These are phyloP conservation scores for Hypolimnas misippus DNA, from an alignment of 2,888 invertebrate genomes.

Conservation along the genomic window DNA sequence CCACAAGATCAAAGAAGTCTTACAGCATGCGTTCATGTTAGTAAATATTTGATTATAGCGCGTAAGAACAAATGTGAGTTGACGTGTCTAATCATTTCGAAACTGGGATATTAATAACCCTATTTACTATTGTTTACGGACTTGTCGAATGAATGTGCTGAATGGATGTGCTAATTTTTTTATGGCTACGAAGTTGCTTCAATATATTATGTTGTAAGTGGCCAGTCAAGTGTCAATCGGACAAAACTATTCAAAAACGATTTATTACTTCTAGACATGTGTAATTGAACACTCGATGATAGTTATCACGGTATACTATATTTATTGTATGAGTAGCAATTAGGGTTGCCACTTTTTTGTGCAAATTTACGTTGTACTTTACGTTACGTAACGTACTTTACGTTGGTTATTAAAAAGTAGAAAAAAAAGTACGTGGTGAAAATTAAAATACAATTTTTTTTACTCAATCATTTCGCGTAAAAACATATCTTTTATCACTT, in stretches of 20 bases:
- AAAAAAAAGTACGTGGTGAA: too few species aligned
- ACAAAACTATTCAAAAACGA: conserved; percentile 4
- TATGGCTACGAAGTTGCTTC: conserved; percentile 35
- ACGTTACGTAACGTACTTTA: too few species aligned
- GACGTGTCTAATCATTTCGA: conserved; percentile 6
- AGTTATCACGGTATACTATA: neutral
- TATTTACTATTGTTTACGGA: conserved; percentile 45
- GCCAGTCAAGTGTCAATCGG: conserved; percentile 18
- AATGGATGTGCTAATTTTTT: conserved; percentile 50
- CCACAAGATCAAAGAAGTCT: neutral
- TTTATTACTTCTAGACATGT: neutral
- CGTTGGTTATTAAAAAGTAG: too few species aligned
- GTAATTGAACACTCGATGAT: too few species aligned
- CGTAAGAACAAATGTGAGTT: conserved; percentile 4
- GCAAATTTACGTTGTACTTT: too few species aligned
- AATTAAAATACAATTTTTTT: too few species aligned
- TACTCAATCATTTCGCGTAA: too few species aligned
- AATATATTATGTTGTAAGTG: conserved; percentile 27
- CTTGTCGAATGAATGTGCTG: conserved; percentile 48
- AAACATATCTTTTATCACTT: too few species aligned
- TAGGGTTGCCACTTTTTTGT: too few species aligned
- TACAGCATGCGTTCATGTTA: neutral
- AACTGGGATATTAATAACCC: conserved; percentile 6
- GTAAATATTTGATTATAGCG: conserved; percentile 1
- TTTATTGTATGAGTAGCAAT: neutral